phyloP scores from a whole-genome alignment of 2,888 invertebrate genomes.

The Sphaeridia pumilis region DNA sequence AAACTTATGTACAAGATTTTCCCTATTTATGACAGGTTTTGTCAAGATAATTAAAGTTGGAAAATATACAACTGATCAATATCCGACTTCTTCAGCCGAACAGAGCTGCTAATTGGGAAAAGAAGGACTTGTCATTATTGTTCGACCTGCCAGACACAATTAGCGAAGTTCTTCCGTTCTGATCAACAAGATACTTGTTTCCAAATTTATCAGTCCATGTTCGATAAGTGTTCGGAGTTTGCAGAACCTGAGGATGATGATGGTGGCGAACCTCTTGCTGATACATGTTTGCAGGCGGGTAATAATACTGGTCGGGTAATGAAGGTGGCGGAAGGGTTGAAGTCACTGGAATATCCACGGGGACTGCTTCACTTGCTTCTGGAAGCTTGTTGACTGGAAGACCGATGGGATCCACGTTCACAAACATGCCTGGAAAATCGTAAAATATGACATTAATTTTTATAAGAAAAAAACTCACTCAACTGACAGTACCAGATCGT shows the following conservation, averaged over 20 bases:
- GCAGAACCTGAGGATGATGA: neutral
- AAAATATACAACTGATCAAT: neutral
- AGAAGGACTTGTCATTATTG: neutral
- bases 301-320: slow-evolving; percentile 25
- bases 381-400: slow-evolving; percentile 20
- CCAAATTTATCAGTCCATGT: slow-evolving; percentile 8
- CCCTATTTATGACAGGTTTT: too few relatives aligned
- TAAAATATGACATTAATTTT: neutral
- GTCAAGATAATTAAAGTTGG: too few relatives aligned
- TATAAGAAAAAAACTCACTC: neutral
- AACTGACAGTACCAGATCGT: too few relatives aligned
- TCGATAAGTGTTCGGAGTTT: neutral
- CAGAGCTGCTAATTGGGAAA: neutral
- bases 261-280: neutral
- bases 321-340: slow-evolving; percentile 17
- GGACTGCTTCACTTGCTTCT: neutral
- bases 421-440: neutral
- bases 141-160: slow-evolving; percentile 5
- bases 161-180: slow-evolving; percentile 6
- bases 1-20: too few relatives aligned
- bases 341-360: neutral
- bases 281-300: slow-evolving; percentile 14
- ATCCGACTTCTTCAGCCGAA: neutral
- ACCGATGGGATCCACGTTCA: slow-evolving; percentile 18
- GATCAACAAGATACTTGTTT: slow-evolving; percentile 7